Evolutionary conservation across 2,797 vertebrate genomes (phyloP).

Genomic region (Sarcophilus harrisii): DNA sequence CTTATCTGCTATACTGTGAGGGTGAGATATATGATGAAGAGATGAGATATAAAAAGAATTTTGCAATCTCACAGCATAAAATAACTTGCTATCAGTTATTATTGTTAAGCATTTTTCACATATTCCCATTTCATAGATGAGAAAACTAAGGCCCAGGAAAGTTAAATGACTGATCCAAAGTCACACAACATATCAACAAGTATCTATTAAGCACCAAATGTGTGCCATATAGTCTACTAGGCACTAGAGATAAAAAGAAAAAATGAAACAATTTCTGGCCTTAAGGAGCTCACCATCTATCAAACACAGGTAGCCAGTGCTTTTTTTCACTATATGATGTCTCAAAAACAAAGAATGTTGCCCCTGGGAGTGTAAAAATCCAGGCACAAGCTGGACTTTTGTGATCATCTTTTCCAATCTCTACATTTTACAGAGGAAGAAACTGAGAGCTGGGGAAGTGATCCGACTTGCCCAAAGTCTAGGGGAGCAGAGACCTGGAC

Average conservation of each 20-base stretch:
- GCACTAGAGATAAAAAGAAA: neutral
- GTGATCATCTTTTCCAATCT: neutral
- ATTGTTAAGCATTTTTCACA: neutral
- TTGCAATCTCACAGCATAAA: neutral
- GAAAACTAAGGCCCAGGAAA: neutral
- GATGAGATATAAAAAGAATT: neutral
- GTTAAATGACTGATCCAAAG: neutral
- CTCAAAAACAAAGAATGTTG: neutral
- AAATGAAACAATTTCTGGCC: neutral
- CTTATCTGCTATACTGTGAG: neutral
- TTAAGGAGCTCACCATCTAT: neutral
- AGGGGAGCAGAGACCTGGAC: neutral
- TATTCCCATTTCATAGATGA: neutral
- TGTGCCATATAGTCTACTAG: neutral
- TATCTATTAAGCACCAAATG: neutral
- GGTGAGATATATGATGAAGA: neutral
- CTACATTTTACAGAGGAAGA: neutral
- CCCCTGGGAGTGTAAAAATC: neutral
- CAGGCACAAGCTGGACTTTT: neutral
- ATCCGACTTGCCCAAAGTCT: neutral
- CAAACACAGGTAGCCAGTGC: neutral
- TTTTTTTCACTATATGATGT: neutral
- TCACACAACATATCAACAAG: neutral
- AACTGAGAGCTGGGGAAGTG: neutral
- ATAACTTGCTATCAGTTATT: neutral